These are phyloP conservation scores for Pao palembangensis DNA, from an alignment of 2,113 vertebrate species.

Conservation along the genomic window DNA sequence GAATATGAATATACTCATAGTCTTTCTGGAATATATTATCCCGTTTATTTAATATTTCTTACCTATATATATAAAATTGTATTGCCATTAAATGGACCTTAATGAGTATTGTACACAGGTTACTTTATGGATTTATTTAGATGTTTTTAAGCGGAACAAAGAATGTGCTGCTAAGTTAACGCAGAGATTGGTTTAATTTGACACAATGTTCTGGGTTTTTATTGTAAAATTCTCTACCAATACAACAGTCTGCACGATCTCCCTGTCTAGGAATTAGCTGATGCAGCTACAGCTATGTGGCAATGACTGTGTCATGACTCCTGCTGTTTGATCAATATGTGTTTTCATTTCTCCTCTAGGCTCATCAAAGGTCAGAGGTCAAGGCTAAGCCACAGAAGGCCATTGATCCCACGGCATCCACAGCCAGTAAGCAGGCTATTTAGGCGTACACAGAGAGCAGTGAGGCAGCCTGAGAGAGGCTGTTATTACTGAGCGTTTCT, in stretches of 20 bases:
- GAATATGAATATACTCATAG: conserved; percentile 97
- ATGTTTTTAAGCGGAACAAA: conserved; percentile 62
- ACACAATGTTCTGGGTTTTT: no score
- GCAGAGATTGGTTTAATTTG: no score
- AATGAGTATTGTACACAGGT: conserved; percentile 94
- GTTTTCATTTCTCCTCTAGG: neutral
- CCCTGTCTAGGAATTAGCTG: no score
- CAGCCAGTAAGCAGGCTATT: conserved; percentile 46
- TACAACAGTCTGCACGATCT: no score
- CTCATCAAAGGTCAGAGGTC: conserved; percentile 41
- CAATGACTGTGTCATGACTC: no score
- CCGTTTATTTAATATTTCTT: conserved; percentile 98
- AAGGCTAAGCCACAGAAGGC: conserved; percentile 33
- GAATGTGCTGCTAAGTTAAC: neutral
- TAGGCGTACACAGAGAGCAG: conserved; percentile 51
- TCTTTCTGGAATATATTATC: conserved; percentile 99
- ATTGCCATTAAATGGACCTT: conserved; percentile 99
- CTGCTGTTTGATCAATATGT: neutral
- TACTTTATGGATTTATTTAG: conserved; percentile 87
- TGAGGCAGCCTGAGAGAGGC: conserved; percentile 45
- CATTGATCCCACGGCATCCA: conserved; percentile 43
- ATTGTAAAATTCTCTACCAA: no score
- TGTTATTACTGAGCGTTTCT: conserved; percentile 61
- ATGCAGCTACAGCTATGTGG: no score
- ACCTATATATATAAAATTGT: conserved; percentile 99